These are phyloP conservation scores for Romanogobio albipinnatus DNA, from an alignment of 2,113 vertebrate species.

Conservation along the genomic window DNA sequence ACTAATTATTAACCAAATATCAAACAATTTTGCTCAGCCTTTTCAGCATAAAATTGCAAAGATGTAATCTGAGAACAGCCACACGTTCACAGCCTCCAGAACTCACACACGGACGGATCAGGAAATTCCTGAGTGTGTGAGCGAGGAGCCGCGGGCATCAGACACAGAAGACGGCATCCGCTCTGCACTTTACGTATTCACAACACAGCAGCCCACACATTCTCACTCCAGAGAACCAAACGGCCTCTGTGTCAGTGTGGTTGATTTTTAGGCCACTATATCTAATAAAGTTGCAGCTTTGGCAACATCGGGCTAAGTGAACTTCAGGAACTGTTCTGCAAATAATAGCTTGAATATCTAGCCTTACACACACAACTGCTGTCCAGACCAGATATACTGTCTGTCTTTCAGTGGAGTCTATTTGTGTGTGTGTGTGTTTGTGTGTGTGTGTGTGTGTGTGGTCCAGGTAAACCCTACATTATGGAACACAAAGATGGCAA, in stretches of 20 bases:
- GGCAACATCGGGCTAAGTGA: background rate
- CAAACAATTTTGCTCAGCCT: background rate
- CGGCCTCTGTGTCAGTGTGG: background rate
- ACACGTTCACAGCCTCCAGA: background rate
- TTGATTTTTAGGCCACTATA: background rate
- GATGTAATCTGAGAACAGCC: background rate
- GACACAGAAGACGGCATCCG: background rate
- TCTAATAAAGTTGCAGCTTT: background rate
- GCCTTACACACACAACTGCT: background rate
- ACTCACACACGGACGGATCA: background rate
- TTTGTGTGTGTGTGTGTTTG: background rate
- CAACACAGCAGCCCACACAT: background rate
- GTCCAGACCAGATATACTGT: background rate
- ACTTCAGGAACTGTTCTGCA: background rate
- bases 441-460: too few relatives aligned
- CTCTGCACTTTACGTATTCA: background rate
- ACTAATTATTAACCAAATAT: background rate
- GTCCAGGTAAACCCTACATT: too few relatives aligned
- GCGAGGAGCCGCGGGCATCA: conserved; percentile 1
- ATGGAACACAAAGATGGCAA: too few relatives aligned
- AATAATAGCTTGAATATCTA: background rate
- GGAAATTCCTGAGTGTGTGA: conserved; percentile 7
- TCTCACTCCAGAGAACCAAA: background rate
- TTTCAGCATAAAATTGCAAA: background rate
- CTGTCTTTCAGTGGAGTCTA: background rate